phyloP scores from a whole-genome alignment of 2,113 vertebrate species.

The Campylorhamphus procurvoides region DNA sequence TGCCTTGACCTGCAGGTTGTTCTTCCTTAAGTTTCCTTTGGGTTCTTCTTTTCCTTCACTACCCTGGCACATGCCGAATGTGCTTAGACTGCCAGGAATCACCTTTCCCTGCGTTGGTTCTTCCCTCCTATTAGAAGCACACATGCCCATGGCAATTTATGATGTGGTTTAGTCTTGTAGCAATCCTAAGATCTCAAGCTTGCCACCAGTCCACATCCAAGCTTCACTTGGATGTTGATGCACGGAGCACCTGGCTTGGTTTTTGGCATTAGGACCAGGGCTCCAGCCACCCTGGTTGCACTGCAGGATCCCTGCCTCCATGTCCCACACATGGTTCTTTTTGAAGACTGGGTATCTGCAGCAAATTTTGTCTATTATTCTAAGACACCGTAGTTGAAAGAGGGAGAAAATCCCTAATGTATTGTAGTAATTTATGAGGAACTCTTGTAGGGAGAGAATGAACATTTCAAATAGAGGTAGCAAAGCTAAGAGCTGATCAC shows the following conservation, averaged over 20 bases:
- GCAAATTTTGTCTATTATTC: fast-evolving
- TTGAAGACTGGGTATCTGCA: not conserved
- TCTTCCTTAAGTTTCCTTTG: not conserved
- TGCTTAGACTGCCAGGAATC: not conserved
- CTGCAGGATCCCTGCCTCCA: not conserved
- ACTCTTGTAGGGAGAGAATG: not conserved
- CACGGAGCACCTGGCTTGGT: not conserved
- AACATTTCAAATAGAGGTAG: not conserved
- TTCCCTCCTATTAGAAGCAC: not conserved
- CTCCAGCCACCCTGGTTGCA: not conserved
- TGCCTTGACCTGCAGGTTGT: not conserved
- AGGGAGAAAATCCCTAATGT: not conserved
- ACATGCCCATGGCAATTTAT: fast-evolving
- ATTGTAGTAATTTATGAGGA: not conserved
- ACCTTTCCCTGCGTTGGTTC: not conserved
- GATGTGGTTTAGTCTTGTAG: not conserved
- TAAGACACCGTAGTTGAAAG: not conserved
- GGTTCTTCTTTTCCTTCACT: too few species aligned
- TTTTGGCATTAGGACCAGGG: not conserved
- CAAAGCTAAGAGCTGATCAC: not conserved
- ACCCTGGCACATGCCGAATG: fast-evolving
- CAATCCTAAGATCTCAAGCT: not conserved
- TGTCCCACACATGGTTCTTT: not conserved
- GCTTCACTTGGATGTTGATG: not conserved
- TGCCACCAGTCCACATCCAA: not conserved